Evolutionary conservation across 2,888 invertebrate genomes (phyloP), one percentile per base, ranked within the genome.

Genomic region (Polydrusus tereticollis): DNA sequence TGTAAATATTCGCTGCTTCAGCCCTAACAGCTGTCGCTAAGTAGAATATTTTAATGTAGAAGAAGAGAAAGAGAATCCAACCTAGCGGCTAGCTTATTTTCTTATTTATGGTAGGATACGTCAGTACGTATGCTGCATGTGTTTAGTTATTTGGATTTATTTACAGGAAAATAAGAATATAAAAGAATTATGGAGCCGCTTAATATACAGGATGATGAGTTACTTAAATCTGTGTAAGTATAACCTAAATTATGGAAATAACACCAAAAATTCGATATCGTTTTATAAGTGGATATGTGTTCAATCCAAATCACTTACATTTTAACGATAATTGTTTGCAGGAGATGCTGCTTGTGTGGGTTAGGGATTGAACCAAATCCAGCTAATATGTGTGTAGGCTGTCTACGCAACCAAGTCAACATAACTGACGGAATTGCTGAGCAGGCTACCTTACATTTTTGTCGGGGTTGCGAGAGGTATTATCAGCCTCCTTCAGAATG

Each of bases 371-470:
- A 95, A 80, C 94, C 99, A 29, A 99, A 99, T 87, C 95, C 97
- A 1, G 92, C 97, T 0, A 99, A 98, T 85, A 98, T 97, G 96
- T 99, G 99, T 85, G 95, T 97, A 0, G 94, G 93, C 18, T 99
- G 99, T 85, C 86, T 99, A 38, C 89, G 98, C 45, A 92, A 94
- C 33, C 91, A 94, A 81, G 92, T 98, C 2, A 99, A 99, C 82
- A 98, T 99, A 68, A 96, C 98, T 0, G 97, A 96, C 82, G 95
- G 94, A 26, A 98, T 99, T 83, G 97, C 97, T 0, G 99, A 99
- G 84, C 97, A 98, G 86, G 93, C 90, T 0, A 93, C 93, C 0
- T 83, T 99, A 12, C 93, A 96, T 81, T 98, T 97, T 83, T 99
- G 98, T 82, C 90, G 93, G 81, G 94, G 93, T 75, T 99, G 98